These are phyloP conservation scores for Drepanosiphum platanoidis DNA, from an alignment of 2,888 invertebrate genomes.

Conservation along the genomic window DNA sequence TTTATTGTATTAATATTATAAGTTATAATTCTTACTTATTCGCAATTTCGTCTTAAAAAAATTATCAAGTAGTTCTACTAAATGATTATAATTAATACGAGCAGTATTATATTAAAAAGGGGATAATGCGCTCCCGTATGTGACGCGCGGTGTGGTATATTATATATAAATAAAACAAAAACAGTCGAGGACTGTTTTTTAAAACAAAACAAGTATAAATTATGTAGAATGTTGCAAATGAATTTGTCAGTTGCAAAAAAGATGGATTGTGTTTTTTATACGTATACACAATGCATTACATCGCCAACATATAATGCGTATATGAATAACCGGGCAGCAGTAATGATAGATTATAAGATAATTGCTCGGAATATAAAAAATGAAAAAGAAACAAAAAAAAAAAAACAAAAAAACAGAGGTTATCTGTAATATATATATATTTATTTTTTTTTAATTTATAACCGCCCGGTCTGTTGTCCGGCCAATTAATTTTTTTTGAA, in stretches of 20 bases:
- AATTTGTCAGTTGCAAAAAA: slow-evolving; percentile 52
- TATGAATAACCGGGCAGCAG: neutral
- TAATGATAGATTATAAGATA: slow-evolving; percentile 47
- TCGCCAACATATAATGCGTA: slow-evolving; percentile 25
- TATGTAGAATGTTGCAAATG: slow-evolving; percentile 44
- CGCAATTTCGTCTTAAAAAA: too few species aligned
- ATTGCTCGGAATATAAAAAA: slow-evolving; percentile 16
- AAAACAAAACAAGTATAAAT: slow-evolving; percentile 28
- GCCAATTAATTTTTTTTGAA: slow-evolving; percentile 44
- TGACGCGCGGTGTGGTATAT: too few species aligned
- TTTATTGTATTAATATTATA: neutral
- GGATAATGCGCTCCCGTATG: neutral
- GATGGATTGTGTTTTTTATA: slow-evolving; percentile 39
- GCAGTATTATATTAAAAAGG: neutral
- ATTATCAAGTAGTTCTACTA: too few species aligned
- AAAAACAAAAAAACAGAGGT: neutral
- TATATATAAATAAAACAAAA: slow-evolving; percentile 1
- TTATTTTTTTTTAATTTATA: slow-evolving; percentile 45
- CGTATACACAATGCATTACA: neutral
- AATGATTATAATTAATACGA: too few species aligned
- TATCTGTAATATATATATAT: slow-evolving; percentile 25
- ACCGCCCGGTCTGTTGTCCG: slow-evolving; percentile 17
- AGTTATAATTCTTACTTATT: too few species aligned
- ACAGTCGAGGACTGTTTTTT: neutral
- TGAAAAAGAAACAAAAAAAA: slow-evolving; percentile 1